Conservation (phyloP, 2,113 vertebrate species). For the Pungitius pungitius region DNA sequence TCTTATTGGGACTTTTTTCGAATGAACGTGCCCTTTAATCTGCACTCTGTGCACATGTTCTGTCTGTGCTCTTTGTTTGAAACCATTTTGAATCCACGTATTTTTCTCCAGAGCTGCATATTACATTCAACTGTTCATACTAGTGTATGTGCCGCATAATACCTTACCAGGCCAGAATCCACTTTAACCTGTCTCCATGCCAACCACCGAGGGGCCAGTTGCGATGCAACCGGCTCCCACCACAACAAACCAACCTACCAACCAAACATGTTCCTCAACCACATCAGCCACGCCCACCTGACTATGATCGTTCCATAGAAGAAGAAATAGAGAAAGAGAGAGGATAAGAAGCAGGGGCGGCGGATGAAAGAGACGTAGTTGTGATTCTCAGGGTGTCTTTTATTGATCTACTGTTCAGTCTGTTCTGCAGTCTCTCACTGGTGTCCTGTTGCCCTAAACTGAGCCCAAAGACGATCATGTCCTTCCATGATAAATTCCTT, state of each 20-base stretch:
- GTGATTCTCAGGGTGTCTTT: slow-evolving; percentile 83
- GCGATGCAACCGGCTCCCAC: slow-evolving; percentile 76
- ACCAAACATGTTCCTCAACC: slow-evolving; percentile 77
- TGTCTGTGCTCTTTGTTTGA: not conserved
- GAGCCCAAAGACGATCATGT: slow-evolving; percentile 80
- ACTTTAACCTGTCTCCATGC: slow-evolving; percentile 85
- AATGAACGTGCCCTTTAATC: slow-evolving; percentile 32
- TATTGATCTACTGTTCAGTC: slow-evolving; percentile 76
- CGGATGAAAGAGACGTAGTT: slow-evolving; percentile 71
- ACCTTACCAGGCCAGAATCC: slow-evolving; percentile 75
- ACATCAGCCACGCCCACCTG: slow-evolving; percentile 71
- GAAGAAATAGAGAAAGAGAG: slow-evolving; percentile 61
- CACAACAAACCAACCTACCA: slow-evolving; percentile 78
- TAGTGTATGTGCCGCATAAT: slow-evolving; percentile 74
- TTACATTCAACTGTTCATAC: slow-evolving; percentile 71
- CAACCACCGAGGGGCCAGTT: slow-evolving; percentile 79
- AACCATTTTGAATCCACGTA: slow-evolving; percentile 36
- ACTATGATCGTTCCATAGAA: slow-evolving; percentile 67
- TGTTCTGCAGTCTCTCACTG: slow-evolving; percentile 73
- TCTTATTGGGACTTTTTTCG: slow-evolving; percentile 21
- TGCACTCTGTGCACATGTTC: slow-evolving; percentile 10
- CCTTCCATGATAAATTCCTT: slow-evolving; percentile 66
- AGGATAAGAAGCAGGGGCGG: slow-evolving; percentile 61
- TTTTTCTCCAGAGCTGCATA: slow-evolving; percentile 70
- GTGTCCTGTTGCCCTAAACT: slow-evolving; percentile 77